Conservation (phyloP, 1,140 invertebrate genomes). For the Patella vulgata region DNA sequence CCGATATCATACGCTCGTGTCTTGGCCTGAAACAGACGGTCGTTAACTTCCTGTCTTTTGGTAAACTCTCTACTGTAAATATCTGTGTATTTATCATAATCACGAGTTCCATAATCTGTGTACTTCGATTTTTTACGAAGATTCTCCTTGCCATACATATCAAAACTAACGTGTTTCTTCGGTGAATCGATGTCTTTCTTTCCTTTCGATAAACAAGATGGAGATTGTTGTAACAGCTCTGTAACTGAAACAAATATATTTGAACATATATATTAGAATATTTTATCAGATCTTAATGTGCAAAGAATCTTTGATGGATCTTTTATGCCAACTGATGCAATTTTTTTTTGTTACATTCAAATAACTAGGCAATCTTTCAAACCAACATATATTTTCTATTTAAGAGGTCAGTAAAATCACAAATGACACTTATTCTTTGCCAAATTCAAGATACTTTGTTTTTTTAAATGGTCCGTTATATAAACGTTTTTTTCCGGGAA, state of each 20-base stretch:
- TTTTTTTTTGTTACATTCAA: too few relatives aligned
- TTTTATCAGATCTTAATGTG: not conserved
- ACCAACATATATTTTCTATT: not conserved
- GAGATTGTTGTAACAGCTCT: slow-evolving; percentile 27
- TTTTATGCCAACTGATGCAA: too few relatives aligned
- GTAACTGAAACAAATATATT: slow-evolving; percentile 9
- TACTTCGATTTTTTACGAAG: slow-evolving; percentile 37
- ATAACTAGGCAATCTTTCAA: not conserved
- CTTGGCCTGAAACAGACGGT: slow-evolving; percentile 51
- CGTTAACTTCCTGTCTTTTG: slow-evolving; percentile 49
- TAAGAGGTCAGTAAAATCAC: slow-evolving; percentile 3
- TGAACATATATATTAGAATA: not conserved
- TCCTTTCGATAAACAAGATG: slow-evolving; percentile 50
- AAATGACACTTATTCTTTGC: too few relatives aligned
- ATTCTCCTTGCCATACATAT: slow-evolving; percentile 59
- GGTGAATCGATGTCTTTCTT: slow-evolving; percentile 49
- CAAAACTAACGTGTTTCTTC: slow-evolving; percentile 59
- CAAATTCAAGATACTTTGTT: too few relatives aligned
- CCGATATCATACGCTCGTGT: slow-evolving; percentile 42
- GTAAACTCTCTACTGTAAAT: slow-evolving; percentile 39
- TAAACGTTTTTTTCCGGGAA: too few relatives aligned
- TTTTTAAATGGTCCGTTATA: too few relatives aligned
- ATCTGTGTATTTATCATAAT: slow-evolving; percentile 26
- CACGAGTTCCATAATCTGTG: slow-evolving; percentile 18
- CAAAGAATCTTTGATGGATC: not conserved